phyloP scores from a whole-genome alignment of 1,140 invertebrate species.

The Nylanderia fulva region DNA sequence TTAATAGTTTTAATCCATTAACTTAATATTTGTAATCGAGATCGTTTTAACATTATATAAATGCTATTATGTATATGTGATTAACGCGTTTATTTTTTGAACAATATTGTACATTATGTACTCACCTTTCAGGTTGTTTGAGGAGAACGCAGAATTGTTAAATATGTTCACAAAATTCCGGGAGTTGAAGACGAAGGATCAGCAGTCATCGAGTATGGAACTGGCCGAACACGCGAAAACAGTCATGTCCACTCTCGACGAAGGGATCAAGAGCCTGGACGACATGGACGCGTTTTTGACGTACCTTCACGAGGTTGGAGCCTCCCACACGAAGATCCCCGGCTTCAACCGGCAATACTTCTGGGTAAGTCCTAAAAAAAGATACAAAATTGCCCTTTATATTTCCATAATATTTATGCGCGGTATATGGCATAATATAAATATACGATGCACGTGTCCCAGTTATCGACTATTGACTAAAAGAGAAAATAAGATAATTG shows the following conservation, averaged over 20 bases:
- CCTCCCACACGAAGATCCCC: slow-evolving; percentile 93
- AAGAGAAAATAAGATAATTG: slow-evolving; percentile 16
- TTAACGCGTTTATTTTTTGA: background rate
- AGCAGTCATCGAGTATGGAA: slow-evolving; percentile 92
- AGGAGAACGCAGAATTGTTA: slow-evolving; percentile 93
- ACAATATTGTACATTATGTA: background rate
- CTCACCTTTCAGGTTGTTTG: slow-evolving; percentile 91
- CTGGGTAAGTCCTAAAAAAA: slow-evolving; percentile 89
- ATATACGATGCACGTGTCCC: background rate
- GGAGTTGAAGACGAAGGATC: slow-evolving; percentile 91
- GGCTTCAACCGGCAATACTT: slow-evolving; percentile 95
- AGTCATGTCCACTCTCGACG: slow-evolving; percentile 95
- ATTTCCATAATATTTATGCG: background rate
- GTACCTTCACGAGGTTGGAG: slow-evolving; percentile 93
- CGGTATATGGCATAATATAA: background rate
- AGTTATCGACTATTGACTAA: slow-evolving; percentile 27
- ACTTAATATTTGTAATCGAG: background rate
- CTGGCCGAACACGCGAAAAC: slow-evolving; percentile 94
- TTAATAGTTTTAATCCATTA: too few species aligned
- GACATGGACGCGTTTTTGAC: slow-evolving; percentile 94
- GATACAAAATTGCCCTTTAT: background rate
- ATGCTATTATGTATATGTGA: background rate
- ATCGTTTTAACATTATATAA: background rate
- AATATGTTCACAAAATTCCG: slow-evolving; percentile 94
- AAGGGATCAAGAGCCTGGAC: slow-evolving; percentile 94